phyloP scores from a whole-genome alignment of 2,113 vertebrate species.

The Grammomys dolichurus region DNA sequence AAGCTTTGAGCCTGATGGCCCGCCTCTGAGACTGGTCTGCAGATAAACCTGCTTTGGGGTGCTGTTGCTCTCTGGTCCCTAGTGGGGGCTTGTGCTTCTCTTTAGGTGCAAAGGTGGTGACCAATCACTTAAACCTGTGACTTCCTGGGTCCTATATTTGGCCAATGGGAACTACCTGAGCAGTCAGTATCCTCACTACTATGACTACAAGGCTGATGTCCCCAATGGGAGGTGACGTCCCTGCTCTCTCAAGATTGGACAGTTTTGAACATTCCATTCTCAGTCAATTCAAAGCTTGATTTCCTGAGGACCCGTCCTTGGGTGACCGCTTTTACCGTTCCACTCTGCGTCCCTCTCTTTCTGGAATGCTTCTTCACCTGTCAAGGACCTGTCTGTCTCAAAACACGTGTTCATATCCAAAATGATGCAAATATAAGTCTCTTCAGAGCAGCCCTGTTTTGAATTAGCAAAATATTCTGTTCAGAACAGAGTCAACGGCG shows the following conservation, averaged over 20 bases:
- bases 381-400: not conserved
- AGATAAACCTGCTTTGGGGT: not conserved
- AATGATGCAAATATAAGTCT: not conserved
- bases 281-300: not conserved
- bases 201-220: not conserved
- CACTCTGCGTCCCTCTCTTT: not conserved
- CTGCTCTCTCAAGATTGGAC: not conserved
- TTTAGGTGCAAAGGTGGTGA: not conserved
- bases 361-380: not conserved
- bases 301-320: not conserved
- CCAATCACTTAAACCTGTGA: not conserved
- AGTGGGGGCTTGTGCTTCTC: not conserved
- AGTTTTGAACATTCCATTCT: not conserved
- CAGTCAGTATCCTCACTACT: not conserved
- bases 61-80: not conserved
- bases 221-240: not conserved
- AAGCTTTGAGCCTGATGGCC: not conserved
- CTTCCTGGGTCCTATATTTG: not conserved
- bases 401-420: not conserved
- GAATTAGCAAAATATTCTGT: conserved; percentile 55
- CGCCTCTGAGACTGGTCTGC: not conserved
- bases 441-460: not conserved
- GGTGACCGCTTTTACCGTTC: not conserved
- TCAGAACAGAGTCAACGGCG: conserved; percentile 44
- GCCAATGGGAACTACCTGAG: not conserved